Evolutionary conservation across 2,113 vertebrate species (phyloP), one percentile per base, ranked within the genome.

Genomic region (Hystrix cristata): DNA sequence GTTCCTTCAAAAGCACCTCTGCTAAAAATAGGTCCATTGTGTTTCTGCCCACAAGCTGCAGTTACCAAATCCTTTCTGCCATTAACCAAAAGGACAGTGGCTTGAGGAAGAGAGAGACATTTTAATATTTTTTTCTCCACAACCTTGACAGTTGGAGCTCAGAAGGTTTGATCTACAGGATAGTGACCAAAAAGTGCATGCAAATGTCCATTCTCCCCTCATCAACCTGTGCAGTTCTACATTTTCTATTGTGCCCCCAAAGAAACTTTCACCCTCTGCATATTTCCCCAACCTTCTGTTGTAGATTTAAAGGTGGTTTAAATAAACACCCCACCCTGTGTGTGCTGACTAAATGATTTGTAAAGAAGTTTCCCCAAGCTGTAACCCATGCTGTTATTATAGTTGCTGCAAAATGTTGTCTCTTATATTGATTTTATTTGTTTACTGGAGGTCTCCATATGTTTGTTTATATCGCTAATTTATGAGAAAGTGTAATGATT

Each of bases 321-420:
- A 95, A 80, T 64, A 95, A 95, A 84, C 31, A 80, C 48, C 55
- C 94, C 14, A 46, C 83, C 55, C 67, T 18, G 0, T 94, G 76
- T 90, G 79, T 97, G 78, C 89, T 95, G 90, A 96, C 83, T 89
- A 97, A 95, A 97, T 90, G 93, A 82, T 96, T 96, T 98, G 92
- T 96, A 97, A 96, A 98, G 29, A 79, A 97, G 90, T 97, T 97
- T 76, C 94, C 97, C 96, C 90, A 94, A 98, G 94, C 91, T 97
- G 98, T 98, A 98, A 98, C 74, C 95, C 96, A 97, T 93, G 93
- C 95, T 97, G 97, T 98, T 98, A 96, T 57, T 98, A 98, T 96
- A 97, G 98, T 98, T 97, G 94, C 96, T 97, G 87, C 96, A 95
- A 96, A 98, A 90, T 96, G 95, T 97, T 96, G 94, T 98, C 92